Percentiles rank a stretch among this genome's conserved stretches.
Evolutionary conservation across 2,113 vertebrate genomes (phyloP).

Genomic region (Mirounga angustirostris): DNA sequence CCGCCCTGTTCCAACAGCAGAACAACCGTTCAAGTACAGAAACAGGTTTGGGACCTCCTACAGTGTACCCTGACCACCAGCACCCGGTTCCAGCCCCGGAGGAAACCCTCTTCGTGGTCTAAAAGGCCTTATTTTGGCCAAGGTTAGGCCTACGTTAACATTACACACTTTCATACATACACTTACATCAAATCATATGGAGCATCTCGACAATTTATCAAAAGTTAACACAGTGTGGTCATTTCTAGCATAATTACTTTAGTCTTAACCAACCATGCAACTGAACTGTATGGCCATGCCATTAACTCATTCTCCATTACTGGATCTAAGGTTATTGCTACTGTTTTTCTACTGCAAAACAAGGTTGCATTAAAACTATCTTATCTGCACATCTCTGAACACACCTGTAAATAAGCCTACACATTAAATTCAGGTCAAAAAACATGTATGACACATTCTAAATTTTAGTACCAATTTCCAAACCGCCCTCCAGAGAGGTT

Average conservation of each 20-base stretch:
- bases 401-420: neutral
- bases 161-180: neutral
- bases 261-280: neutral
- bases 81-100: rapidly evolving
- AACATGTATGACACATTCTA: neutral
- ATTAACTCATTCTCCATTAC: neutral
- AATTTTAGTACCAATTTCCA: neutral
- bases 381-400: neutral
- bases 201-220: too few relatives aligned
- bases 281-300: too few relatives aligned
- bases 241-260: neutral
- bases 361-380: neutral
- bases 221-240: neutral
- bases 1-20: neutral
- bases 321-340: neutral
- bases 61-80: neutral
- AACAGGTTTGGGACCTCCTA: neutral
- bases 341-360: neutral
- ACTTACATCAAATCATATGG: neutral
- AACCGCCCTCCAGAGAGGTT: neutral
- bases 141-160: rapidly evolving
- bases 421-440: neutral
- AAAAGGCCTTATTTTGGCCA: neutral
- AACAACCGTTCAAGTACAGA: neutral
- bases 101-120: neutral